Percentiles rank a stretch among this genome's conserved stretches.
These are phyloP conservation scores for Arenaria interpres DNA, from an alignment of 2,113 vertebrate species.

Conservation along the genomic window DNA sequence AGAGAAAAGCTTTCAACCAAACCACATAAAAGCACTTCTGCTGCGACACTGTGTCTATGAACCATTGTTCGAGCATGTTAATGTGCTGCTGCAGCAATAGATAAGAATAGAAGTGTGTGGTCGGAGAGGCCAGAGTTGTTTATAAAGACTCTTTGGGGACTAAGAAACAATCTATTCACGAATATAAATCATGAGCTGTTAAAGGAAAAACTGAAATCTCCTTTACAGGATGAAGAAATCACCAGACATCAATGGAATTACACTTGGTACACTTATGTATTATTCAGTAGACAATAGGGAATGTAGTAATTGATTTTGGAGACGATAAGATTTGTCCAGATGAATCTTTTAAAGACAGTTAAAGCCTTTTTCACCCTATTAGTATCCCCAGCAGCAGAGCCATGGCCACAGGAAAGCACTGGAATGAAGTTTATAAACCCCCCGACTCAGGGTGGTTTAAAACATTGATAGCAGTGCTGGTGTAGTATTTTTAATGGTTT, in stretches of 20 bases:
- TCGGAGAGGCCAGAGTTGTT: neutral
- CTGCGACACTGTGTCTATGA: neutral
- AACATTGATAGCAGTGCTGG: neutral
- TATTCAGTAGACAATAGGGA: conserved; percentile 18
- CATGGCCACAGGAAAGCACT: neutral
- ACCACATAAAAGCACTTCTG: neutral
- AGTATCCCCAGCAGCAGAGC: neutral
- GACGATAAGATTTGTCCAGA: conserved; percentile 8
- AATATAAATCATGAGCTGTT: conserved; percentile 23
- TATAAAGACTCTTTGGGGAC: neutral
- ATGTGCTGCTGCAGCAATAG: conserved; percentile 1
- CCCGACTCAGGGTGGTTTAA: neutral
- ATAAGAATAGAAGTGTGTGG: conserved; percentile 17
- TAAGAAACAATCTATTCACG: conserved; percentile 14
- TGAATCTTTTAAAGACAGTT: neutral
- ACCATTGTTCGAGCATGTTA: neutral
- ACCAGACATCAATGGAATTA: conserved; percentile 7
- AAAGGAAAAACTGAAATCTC: conserved; percentile 17
- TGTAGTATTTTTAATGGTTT: neutral
- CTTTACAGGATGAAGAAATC: conserved; percentile 4
- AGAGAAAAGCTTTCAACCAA: conserved; percentile 38
- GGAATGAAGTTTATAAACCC: neutral
- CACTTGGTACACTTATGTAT: conserved; percentile 1
- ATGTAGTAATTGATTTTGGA: conserved; percentile 19
- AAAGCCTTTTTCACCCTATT: neutral